Percentiles rank a stretch among this genome's conserved stretches.
phyloP scores from a whole-genome alignment of 2,113 vertebrate genomes.

The Plecotus auritus region DNA sequence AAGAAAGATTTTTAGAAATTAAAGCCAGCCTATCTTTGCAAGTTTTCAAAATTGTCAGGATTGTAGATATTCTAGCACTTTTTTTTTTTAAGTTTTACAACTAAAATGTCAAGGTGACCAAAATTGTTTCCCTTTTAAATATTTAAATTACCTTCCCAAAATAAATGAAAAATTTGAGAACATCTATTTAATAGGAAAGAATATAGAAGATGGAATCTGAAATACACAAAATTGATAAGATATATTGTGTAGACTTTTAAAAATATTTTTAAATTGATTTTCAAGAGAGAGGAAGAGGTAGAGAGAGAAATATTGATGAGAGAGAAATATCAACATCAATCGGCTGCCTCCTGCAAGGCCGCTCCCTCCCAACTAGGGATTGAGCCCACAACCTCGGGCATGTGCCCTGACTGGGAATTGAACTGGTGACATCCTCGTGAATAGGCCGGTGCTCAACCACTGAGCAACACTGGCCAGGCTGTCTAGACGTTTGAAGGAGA shows the following conservation, averaged over 20 bases:
- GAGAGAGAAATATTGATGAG: too few relatives aligned
- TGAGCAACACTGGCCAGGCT: too few relatives aligned
- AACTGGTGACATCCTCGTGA: too few relatives aligned
- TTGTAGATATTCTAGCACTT: background rate
- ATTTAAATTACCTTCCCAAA: background rate
- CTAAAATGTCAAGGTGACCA: background rate
- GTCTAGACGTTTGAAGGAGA: background rate
- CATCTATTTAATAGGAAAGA: background rate
- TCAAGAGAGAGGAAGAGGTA: too few relatives aligned
- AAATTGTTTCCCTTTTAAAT: background rate
- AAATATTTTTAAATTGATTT: too few relatives aligned
- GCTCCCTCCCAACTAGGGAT: too few relatives aligned
- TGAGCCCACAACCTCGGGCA: too few relatives aligned
- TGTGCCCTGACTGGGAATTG: too few relatives aligned
- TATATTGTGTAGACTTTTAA: background rate
- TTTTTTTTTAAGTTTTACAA: background rate
- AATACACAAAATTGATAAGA: background rate
- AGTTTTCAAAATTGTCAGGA: background rate
- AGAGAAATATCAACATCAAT: too few relatives aligned
- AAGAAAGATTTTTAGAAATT: background rate
- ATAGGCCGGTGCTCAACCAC: too few relatives aligned
- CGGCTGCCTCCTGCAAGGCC: rapidly evolving
- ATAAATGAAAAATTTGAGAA: background rate
- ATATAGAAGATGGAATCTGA: background rate
- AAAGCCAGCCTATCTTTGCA: background rate